Evolutionary conservation across 37 sponge, comb jelly and placozoan species (phyloP).

Genomic region (Bolinopsis microptera): DNA sequence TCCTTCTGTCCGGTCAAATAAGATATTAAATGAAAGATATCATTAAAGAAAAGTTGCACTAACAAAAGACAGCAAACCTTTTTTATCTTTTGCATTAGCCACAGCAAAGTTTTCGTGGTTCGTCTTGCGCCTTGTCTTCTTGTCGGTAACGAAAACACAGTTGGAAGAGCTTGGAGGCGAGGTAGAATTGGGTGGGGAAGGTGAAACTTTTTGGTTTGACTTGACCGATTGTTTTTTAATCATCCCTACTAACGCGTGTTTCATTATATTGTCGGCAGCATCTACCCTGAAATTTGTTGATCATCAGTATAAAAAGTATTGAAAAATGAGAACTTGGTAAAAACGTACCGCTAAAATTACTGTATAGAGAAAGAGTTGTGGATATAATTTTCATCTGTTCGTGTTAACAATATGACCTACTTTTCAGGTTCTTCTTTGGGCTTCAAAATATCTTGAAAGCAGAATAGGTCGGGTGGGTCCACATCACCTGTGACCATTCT

Average conservation of each 20-base stretch:
- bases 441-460: neutral
- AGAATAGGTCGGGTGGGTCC: neutral
- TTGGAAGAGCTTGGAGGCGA: neutral
- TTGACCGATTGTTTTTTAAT: too few relatives aligned
- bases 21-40: too few relatives aligned
- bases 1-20: too few relatives aligned
- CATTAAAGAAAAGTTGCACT: too few relatives aligned
- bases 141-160: neutral
- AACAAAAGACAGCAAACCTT: too few relatives aligned
- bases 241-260: neutral
- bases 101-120: neutral
- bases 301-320: neutral
- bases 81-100: neutral
- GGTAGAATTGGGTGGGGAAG: too few relatives aligned
- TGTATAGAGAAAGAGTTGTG: too few relatives aligned
- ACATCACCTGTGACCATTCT: neutral
- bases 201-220: too few relatives aligned
- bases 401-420: neutral
- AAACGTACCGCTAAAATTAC: too few relatives aligned
- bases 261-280: neutral
- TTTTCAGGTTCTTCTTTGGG: neutral
- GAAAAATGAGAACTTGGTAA: too few relatives aligned
- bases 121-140: neutral
- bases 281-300: neutral
- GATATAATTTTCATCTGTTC: too few relatives aligned